Percentiles rank a stretch among this genome's conserved stretches.
These are phyloP conservation scores for Armadillidium nasatum DNA, from an alignment of 1,140 invertebrate genomes.

Conservation along the genomic window DNA sequence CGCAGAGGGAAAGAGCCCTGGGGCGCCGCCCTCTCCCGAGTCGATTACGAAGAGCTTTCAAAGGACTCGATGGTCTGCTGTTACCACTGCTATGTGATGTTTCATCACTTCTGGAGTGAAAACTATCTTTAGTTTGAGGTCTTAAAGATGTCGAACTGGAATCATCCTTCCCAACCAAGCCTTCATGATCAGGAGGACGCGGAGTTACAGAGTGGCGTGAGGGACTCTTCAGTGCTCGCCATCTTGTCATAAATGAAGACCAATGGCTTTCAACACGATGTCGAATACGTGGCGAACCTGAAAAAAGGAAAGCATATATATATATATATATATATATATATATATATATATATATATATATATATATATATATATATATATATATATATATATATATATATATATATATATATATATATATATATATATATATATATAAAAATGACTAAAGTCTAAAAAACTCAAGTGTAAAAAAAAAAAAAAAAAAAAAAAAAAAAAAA, in stretches of 20 bases:
- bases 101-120: constrained; percentile 23
- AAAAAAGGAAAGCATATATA: not conserved
- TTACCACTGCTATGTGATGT: constrained; percentile 29
- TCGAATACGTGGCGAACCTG: constrained; percentile 40
- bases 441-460: too few species aligned
- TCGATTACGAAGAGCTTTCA: constrained; percentile 31
- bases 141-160: not conserved
- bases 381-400: not conserved
- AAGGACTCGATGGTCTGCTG: constrained; percentile 20
- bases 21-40: constrained; percentile 28
- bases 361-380: not conserved
- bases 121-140: not conserved
- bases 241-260: constrained; percentile 38
- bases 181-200: constrained; percentile 32
- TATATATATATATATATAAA: too few species aligned
- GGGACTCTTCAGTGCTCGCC: constrained; percentile 32
- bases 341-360: constrained; percentile 4
- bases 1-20: constrained; percentile 39
- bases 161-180: constrained; percentile 30
- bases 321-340: constrained; percentile 15
- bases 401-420: too few species aligned
- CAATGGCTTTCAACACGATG: constrained; percentile 42
- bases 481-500: too few species aligned
- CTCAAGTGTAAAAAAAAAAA: too few species aligned
- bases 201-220: constrained; percentile 38